Percentiles rank a stretch among this genome's conserved stretches.
Conservation (phyloP, 2,888 invertebrate species). For the Phalera bucephala region DNA sequence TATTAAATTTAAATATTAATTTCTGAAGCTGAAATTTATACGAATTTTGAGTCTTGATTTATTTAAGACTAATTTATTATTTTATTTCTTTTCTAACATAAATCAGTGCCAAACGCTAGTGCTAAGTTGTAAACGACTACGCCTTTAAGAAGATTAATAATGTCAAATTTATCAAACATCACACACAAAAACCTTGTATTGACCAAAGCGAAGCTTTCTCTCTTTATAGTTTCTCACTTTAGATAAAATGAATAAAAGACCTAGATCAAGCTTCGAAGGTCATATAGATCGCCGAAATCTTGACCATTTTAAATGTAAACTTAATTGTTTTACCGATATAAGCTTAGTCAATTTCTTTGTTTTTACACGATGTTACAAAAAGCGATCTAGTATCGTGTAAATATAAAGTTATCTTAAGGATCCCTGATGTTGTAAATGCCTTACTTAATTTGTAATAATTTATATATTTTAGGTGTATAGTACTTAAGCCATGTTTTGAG, state of each 20-base stretch:
- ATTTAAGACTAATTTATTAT: slow-evolving; percentile 63
- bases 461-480: slow-evolving; percentile 83
- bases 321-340: slow-evolving; percentile 79
- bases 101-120: slow-evolving; percentile 80
- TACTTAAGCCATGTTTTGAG: slow-evolving; percentile 83
- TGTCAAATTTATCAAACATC: slow-evolving; percentile 63
- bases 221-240: slow-evolving; percentile 26
- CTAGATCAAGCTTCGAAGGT: slow-evolving; percentile 64
- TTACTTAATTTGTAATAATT: slow-evolving; percentile 84
- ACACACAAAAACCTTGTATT: slow-evolving; percentile 48
- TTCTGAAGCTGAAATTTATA: slow-evolving; percentile 58
- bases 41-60: slow-evolving; percentile 58
- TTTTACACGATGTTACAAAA: slow-evolving; percentile 75
- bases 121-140: slow-evolving; percentile 77
- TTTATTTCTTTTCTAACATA: slow-evolving; percentile 64
- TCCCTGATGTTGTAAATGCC: slow-evolving; percentile 82
- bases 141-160: slow-evolving; percentile 66
- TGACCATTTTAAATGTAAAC: slow-evolving; percentile 78
- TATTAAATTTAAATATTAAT: slow-evolving; percentile 59
- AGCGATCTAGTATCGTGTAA: slow-evolving; percentile 74
- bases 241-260: slow-evolving; percentile 26
- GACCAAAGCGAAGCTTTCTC: slow-evolving; percentile 67
- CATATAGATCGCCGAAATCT: slow-evolving; percentile 80
- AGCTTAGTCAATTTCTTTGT: slow-evolving; percentile 80
- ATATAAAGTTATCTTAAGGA: slow-evolving; percentile 74